Evolutionary conservation across 2,888 invertebrate species (phyloP).

Genomic region (Lamellibrachia columna): DNA sequence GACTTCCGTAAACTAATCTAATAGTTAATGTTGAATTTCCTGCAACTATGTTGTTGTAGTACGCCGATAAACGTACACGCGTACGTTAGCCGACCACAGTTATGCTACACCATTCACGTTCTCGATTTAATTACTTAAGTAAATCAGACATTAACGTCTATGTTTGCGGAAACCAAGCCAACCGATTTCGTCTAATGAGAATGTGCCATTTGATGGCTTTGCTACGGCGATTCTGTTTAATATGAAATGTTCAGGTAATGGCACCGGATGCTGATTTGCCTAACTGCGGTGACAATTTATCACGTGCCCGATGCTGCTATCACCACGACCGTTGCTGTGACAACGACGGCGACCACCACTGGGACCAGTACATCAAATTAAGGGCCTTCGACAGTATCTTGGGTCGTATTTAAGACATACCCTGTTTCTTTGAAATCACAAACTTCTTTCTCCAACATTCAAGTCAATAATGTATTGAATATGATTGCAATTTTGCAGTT

Average conservation of each 20-base stretch:
- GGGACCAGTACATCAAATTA: too few relatives aligned
- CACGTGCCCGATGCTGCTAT: not conserved
- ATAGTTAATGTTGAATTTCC: too few relatives aligned
- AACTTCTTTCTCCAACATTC: too few relatives aligned
- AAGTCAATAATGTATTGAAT: too few relatives aligned
- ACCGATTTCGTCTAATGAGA: constrained; percentile 8
- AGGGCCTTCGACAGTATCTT: too few relatives aligned
- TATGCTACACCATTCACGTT: not conserved
- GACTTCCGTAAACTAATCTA: too few relatives aligned
- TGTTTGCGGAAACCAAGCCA: not conserved
- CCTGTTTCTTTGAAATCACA: too few relatives aligned
- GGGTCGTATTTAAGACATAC: too few relatives aligned
- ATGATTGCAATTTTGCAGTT: too few relatives aligned
- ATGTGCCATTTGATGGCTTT: not conserved
- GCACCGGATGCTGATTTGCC: not conserved
- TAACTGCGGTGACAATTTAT: not conserved
- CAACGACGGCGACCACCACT: not conserved
- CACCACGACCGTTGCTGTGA: not conserved
- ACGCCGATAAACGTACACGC: not conserved
- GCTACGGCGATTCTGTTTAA: not conserved
- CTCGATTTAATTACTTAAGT: not conserved
- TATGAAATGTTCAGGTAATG: not conserved
- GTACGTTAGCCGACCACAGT: not conserved
- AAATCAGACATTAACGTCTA: not conserved
- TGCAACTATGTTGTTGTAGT: not conserved